Base-by-base conservation (phyloP, 2,113 vertebrate species). In the Acanthisitta chloris region DNA sequence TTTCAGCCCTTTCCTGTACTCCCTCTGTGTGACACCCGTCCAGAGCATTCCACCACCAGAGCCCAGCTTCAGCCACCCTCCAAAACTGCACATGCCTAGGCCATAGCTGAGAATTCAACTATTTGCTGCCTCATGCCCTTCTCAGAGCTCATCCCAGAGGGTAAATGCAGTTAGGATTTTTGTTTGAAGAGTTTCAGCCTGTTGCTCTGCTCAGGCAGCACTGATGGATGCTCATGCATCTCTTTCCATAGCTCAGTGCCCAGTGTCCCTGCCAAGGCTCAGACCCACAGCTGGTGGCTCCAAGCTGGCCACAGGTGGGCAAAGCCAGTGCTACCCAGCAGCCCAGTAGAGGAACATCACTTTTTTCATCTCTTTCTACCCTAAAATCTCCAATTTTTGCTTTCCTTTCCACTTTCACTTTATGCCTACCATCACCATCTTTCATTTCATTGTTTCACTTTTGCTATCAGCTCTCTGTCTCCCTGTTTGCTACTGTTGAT, bases 71-170 rank as follows among this genome's bases (percentile, higher is more conserved):
- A 66, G 42, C 58, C 33, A 23, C 36, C 46, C 69, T 65, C 36
- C 40, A 51, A 26, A 84, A 40, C 25, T 25, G 69, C 29, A 5
- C 4, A 1, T 65, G 49, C 34, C 24, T 38, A 49, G 17, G 48
- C 40, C 42, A 42, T 19, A 36, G 61, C 28, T 59, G 78, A 26
- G 23, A 18, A 10, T 43, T 36, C 31, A 40, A 34, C 31, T 58
- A 3, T 40, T 57, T 2, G 0, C 42, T 76, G 19, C 14, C 18
- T 80, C 3, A 0, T 64, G 33, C 40, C 38, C 40, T 81, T 85
- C 40, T 58, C 8, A 5, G 71, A 52, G 33, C 28, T 74, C 3
- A 1, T 64, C 43, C 55, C 59, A 28, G 33, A 74, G 25, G 18
- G 40, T 49, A 40, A 87, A 83, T 29, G 45, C 57, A 42, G 40